phyloP scores from a whole-genome alignment of 1,140 invertebrate genomes.

The Sarcophaga peregrina region DNA sequence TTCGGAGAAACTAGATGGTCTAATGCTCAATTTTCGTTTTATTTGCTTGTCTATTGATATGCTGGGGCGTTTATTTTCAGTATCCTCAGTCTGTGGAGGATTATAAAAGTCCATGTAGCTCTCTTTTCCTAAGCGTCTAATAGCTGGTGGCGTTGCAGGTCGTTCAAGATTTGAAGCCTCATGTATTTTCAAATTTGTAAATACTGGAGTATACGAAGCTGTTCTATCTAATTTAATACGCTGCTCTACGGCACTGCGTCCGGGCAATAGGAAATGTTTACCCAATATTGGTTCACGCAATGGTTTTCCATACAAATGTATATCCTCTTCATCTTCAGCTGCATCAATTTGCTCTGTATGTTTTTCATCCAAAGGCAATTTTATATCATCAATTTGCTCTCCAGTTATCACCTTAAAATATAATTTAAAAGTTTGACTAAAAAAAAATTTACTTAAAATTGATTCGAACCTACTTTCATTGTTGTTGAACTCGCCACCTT shows the following conservation, averaged over 20 bases:
- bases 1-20: too few relatives aligned
- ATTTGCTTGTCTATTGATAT: too few relatives aligned
- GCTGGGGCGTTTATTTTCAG: background rate
- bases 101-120: constrained; percentile 53
- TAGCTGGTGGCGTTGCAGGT: constrained; percentile 67
- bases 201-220: constrained; percentile 71
- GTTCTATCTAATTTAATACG: constrained; percentile 68
- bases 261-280: constrained; percentile 66
- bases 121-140: constrained; percentile 59
- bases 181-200: constrained; percentile 69
- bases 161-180: constrained; percentile 66
- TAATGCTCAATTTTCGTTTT: too few relatives aligned
- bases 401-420: constrained; percentile 39
- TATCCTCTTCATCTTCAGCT: constrained; percentile 6
- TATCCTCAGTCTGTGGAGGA: constrained; percentile 32
- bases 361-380: background rate
- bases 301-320: constrained; percentile 65
- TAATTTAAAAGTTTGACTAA: background rate
- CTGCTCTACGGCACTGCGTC: constrained; percentile 61
- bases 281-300: constrained; percentile 67
- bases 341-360: background rate
- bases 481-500: constrained; percentile 76
- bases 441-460: background rate
- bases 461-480: constrained; percentile 68
- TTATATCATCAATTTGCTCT: constrained; percentile 27